Evolutionary conservation across 1,140 invertebrate genomes (phyloP).

Genomic region (Pentalonia nigronervosa): DNA sequence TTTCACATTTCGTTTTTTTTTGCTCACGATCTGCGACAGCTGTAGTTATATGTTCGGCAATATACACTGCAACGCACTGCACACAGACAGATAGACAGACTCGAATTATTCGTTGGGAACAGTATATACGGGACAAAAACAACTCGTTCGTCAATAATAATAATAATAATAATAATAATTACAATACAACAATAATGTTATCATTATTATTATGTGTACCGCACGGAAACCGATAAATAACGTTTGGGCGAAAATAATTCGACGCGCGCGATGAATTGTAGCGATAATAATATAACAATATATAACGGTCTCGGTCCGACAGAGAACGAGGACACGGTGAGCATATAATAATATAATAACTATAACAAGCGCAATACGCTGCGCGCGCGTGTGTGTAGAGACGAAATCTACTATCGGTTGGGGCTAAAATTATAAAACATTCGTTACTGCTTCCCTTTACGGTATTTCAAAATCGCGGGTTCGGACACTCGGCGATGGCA

Average conservation of each 20-base stretch:
- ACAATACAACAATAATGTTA: background rate
- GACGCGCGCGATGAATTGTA: background rate
- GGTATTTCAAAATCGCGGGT: background rate
- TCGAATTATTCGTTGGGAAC: background rate
- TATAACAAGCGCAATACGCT: background rate
- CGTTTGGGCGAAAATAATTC: conserved; percentile 2
- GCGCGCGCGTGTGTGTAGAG: background rate
- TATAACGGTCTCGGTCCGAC: conserved; percentile 10
- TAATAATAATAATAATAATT: background rate
- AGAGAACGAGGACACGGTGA: background rate
- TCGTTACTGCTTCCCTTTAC: background rate
- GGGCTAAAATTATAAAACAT: background rate
- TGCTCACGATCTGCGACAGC: background rate
- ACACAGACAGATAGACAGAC: background rate
- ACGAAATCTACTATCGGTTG: background rate
- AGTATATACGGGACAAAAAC: background rate
- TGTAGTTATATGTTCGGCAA: background rate
- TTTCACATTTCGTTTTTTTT: conserved; percentile 35
- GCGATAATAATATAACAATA: background rate
- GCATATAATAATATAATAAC: background rate
- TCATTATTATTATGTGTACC: background rate
- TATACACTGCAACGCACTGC: background rate
- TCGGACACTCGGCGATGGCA: background rate
- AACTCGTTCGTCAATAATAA: background rate
- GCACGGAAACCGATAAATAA: conserved; percentile 13